These are phyloP conservation scores for Epinotia nisella DNA, from an alignment of 2,888 invertebrate genomes.

Conservation along the genomic window DNA sequence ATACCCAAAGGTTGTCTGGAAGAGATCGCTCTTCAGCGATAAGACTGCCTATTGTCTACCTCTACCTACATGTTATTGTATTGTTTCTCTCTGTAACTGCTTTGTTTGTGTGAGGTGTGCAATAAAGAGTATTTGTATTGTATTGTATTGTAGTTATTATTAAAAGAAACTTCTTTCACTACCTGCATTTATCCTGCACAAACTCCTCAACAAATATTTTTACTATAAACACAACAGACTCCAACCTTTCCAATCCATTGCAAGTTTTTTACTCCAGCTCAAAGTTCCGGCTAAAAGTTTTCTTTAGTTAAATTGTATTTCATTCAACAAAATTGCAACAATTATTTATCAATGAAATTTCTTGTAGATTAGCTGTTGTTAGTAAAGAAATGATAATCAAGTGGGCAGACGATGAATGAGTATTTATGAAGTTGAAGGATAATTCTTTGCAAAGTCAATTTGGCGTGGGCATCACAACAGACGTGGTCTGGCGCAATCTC, in stretches of 20 bases:
- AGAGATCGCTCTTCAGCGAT: too few relatives aligned
- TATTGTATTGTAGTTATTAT: conserved; percentile 23
- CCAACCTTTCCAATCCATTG: conserved; percentile 12
- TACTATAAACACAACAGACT: conserved; percentile 37
- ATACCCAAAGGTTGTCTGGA: too few relatives aligned
- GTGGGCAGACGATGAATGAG: conserved; percentile 15
- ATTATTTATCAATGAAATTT: conserved; percentile 23
- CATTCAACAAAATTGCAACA: conserved; percentile 24
- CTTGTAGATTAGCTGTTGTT: conserved; percentile 9
- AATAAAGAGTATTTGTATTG: too few relatives aligned
- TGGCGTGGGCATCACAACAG: neutral
- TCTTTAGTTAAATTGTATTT: conserved; percentile 24
- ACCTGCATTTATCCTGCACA: neutral
- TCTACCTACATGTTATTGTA: too few relatives aligned
- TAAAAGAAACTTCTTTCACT: conserved; percentile 14
- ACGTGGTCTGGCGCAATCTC: neutral
- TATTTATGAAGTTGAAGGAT: neutral
- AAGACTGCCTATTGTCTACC: too few relatives aligned
- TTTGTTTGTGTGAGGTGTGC: too few relatives aligned
- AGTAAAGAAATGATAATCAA: neutral
- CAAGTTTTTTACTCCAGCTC: conserved; percentile 30
- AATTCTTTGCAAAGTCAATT: neutral
- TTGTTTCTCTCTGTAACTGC: too few relatives aligned
- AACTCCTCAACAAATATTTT: conserved; percentile 14
- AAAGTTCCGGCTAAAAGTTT: conserved; percentile 5